Evolutionary conservation across 2,797 vertebrate species (phyloP).

Genomic region (Scomberomorus guttatus): DNA sequence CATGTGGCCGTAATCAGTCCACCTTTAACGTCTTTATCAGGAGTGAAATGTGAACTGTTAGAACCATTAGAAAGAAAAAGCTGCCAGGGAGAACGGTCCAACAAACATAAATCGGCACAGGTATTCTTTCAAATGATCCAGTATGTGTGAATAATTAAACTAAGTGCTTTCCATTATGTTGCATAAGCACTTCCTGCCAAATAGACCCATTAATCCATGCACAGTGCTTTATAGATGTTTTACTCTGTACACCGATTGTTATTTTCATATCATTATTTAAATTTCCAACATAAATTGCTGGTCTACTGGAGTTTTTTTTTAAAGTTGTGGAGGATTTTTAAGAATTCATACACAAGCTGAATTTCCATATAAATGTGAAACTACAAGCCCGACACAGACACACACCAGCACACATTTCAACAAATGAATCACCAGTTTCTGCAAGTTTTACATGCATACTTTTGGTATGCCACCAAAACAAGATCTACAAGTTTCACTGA

Average conservation of each 20-base stretch:
- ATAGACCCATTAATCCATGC: slow-evolving; percentile 31
- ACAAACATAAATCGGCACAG: slow-evolving; percentile 17
- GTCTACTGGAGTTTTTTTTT: background rate
- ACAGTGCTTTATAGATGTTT: slow-evolving; percentile 33
- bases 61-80: slow-evolving; percentile 5
- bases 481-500: background rate
- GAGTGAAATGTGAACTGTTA: background rate
- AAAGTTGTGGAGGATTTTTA: background rate
- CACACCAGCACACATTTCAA: background rate
- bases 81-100: background rate
- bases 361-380: background rate
- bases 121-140: slow-evolving; percentile 39
- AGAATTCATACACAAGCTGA: background rate
- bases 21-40: slow-evolving; percentile 2
- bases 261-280: slow-evolving; percentile 28
- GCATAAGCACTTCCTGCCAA: slow-evolving; percentile 27
- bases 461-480: background rate
- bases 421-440: background rate
- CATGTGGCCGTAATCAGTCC: background rate
- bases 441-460: background rate
- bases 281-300: slow-evolving; percentile 9
- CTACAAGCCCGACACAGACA: background rate
- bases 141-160: slow-evolving; percentile 51
- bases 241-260: slow-evolving; percentile 3
- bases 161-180: slow-evolving; percentile 58